Evolutionary conservation across 2,113 vertebrate species (phyloP).

Genomic region (Lutjanus erythropterus): DNA sequence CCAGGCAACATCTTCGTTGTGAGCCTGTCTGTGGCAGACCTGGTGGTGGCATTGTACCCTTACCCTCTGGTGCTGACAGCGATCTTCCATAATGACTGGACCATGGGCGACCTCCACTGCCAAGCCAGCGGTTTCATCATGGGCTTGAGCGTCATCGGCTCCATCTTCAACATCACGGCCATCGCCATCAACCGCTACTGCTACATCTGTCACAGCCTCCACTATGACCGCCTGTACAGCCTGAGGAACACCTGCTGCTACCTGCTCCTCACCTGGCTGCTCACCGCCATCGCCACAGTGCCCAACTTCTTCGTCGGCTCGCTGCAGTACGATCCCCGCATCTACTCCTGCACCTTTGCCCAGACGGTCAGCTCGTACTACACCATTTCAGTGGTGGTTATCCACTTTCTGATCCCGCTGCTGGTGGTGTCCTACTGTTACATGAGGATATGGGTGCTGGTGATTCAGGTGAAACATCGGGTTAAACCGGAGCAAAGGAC

Average conservation of each 20-base stretch:
- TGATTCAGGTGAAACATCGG: constrained; percentile 82
- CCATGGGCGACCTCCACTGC: constrained; percentile 84
- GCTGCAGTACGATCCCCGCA: constrained; percentile 84
- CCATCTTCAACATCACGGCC: constrained; percentile 84
- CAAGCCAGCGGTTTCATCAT: constrained; percentile 86
- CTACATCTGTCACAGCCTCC: constrained; percentile 83
- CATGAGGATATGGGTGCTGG: constrained; percentile 86
- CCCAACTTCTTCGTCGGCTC: constrained; percentile 86
- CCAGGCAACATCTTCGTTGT: constrained; percentile 87
- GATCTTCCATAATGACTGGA: constrained; percentile 85
- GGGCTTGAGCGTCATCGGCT: constrained; percentile 86
- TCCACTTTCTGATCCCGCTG: constrained; percentile 86
- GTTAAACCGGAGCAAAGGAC: constrained; percentile 79
- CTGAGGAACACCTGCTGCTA: constrained; percentile 83
- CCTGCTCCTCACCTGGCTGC: constrained; percentile 83
- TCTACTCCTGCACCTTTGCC: constrained; percentile 84
- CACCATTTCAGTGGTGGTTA: constrained; percentile 83
- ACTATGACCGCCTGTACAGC: constrained; percentile 83
- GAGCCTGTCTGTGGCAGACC: constrained; percentile 82
- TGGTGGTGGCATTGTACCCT: constrained; percentile 85
- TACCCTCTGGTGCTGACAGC: constrained; percentile 85
- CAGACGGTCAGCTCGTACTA: constrained; percentile 85
- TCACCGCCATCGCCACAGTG: constrained; percentile 82
- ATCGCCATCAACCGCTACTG: constrained; percentile 85
- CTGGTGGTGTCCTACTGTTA: constrained; percentile 86